A percentile compares a stretch with the other conserved stretches of the same genome.
phyloP scores from a whole-genome alignment of 2,113 vertebrate genomes.

The Pterophyllum scalare region DNA sequence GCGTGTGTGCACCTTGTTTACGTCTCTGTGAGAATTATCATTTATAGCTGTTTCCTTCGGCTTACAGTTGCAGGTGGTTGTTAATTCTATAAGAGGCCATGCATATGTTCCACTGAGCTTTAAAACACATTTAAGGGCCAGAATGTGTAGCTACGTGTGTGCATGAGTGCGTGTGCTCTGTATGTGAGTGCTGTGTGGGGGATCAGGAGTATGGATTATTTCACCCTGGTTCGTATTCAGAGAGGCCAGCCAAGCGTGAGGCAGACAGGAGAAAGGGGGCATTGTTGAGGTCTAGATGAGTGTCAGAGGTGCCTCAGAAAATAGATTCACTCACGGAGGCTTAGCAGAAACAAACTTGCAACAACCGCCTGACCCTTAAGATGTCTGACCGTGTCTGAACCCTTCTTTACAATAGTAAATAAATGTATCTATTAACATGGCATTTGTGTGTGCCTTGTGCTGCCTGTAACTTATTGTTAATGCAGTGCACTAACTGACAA shows the following conservation, averaged over 20 bases:
- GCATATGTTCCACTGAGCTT: background rate
- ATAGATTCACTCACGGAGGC: constrained; percentile 55
- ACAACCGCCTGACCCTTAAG: constrained; percentile 42
- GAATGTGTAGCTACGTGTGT: constrained; percentile 48
- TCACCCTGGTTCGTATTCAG: constrained; percentile 70
- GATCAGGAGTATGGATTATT: constrained; percentile 66
- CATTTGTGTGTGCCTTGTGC: constrained; percentile 10
- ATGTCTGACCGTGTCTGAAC: constrained; percentile 29
- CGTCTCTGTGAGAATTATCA: background rate
- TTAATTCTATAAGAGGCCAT: background rate
- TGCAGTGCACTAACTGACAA: background rate
- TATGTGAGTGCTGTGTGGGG: constrained; percentile 36
- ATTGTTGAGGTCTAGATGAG: constrained; percentile 68
- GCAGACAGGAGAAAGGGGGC: constrained; percentile 73
- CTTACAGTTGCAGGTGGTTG: background rate
- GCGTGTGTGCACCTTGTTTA: background rate
- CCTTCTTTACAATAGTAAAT: constrained; percentile 26
- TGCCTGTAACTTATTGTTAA: background rate
- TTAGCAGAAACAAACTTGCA: constrained; percentile 65
- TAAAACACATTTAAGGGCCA: constrained; percentile 33
- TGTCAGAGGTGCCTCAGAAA: constrained; percentile 58
- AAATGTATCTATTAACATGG: constrained; percentile 50
- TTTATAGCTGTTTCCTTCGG: background rate
- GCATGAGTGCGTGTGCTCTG: background rate
- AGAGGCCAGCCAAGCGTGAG: constrained; percentile 63